These are phyloP conservation scores for Agrochola lychnidis DNA, from an alignment of 2,888 invertebrate species.

Conservation along the genomic window DNA sequence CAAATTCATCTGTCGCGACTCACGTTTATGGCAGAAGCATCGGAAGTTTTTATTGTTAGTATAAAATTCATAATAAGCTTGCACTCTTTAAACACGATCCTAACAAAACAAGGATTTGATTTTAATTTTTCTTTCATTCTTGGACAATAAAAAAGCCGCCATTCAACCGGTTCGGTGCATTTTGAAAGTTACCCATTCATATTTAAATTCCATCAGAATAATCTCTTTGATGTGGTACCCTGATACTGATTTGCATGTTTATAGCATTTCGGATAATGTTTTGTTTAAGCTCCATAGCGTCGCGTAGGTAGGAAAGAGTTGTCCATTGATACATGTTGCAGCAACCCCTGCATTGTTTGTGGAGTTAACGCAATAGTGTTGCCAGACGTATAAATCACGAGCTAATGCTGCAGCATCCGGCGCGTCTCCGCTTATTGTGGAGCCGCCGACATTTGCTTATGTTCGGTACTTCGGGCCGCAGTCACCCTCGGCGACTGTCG, in stretches of 20 bases:
- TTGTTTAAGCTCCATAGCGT: conserved; percentile 68
- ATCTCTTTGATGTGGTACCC: conserved; percentile 76
- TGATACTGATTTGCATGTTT: conserved; percentile 79
- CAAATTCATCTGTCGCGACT: background rate
- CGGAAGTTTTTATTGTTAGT: background rate
- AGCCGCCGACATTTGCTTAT: conserved; percentile 78
- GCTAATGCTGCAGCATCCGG: conserved; percentile 88
- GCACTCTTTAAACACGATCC: background rate
- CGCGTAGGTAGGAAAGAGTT: conserved; percentile 70
- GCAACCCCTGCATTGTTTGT: conserved; percentile 82
- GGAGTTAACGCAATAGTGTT: conserved; percentile 83
- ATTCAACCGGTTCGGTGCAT: conserved; percentile 52
- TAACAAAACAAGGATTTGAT: background rate
- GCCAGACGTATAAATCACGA: conserved; percentile 89
- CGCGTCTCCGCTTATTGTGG: conserved; percentile 82
- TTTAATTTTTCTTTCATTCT: conserved; percentile 30
- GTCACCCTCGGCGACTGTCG: conserved; percentile 59
- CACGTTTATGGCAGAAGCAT: background rate
- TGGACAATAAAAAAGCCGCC: conserved; percentile 27
- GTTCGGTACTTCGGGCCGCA: conserved; percentile 56
- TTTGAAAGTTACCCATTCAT: conserved; percentile 71
- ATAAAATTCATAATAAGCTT: conserved; percentile 11
- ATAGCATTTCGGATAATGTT: conserved; percentile 71
- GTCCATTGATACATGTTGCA: conserved; percentile 67
- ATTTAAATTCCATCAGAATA: conserved; percentile 77